These are phyloP conservation scores for Misgurnus anguillicaudatus DNA, from an alignment of 2,113 vertebrate genomes.

Conservation along the genomic window DNA sequence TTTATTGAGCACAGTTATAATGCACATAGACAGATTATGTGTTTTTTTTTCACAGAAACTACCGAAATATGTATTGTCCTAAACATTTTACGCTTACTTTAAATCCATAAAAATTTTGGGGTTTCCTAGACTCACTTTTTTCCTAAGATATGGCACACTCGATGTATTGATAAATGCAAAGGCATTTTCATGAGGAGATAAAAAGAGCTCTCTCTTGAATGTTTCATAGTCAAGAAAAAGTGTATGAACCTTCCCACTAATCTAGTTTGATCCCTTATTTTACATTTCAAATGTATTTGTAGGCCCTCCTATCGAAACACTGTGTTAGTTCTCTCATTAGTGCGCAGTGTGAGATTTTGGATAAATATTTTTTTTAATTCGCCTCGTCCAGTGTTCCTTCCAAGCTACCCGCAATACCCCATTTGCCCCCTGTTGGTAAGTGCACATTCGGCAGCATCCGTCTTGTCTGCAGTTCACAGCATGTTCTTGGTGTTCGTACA, in stretches of 20 bases:
- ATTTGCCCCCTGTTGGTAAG: constrained; percentile 4
- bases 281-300: not conserved
- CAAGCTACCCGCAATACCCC: not conserved
- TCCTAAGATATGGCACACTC: too few species aligned
- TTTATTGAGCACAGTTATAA: too few species aligned
- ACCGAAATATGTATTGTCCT: too few species aligned
- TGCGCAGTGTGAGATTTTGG: constrained; percentile 4
- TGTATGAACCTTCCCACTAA: not conserved
- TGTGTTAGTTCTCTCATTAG: constrained; percentile 14
- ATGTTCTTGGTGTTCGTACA: not conserved
- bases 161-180: too few species aligned
- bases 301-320: not conserved
- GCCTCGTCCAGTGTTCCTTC: not conserved
- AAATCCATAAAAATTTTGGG: too few species aligned
- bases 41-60: not conserved
- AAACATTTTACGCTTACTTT: too few species aligned
- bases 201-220: not conserved
- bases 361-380: not conserved
- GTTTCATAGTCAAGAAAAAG: too few species aligned
- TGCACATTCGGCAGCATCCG: constrained; percentile 11
- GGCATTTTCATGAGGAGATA: not conserved
- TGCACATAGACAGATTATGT: not conserved
- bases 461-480: constrained; percentile 26
- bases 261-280: not conserved
- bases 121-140: too few species aligned